Conservation (phyloP, 2,113 vertebrate genomes). For the Otolemur garnettii region DNA sequence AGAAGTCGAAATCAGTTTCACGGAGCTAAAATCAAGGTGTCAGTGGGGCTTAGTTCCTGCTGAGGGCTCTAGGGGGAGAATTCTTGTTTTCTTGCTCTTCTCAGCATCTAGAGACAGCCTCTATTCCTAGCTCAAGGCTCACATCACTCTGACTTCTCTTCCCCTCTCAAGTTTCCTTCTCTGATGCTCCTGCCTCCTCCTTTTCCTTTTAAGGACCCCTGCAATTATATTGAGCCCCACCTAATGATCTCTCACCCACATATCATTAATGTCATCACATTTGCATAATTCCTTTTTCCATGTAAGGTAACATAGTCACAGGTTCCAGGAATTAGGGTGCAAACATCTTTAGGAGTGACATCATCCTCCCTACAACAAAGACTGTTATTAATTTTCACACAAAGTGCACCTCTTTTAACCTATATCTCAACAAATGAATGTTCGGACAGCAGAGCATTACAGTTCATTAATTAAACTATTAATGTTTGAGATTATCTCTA, state of each 20-base stretch:
- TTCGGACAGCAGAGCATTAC: slow-evolving; percentile 78
- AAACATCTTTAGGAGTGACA: not conserved
- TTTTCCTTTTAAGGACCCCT: not conserved
- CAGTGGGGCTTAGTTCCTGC: not conserved
- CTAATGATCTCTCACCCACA: not conserved
- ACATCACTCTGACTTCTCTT: not conserved
- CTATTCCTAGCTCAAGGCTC: too few species aligned
- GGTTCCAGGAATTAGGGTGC: not conserved
- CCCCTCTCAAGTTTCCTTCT: not conserved
- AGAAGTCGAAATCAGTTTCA: not conserved
- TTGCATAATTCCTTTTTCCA: not conserved
- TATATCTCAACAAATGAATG: slow-evolving; percentile 80
- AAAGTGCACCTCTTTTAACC: slow-evolving; percentile 73
- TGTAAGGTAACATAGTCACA: not conserved
- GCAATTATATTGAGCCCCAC: not conserved
- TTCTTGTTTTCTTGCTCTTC: not conserved
- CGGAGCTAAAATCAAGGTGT: not conserved
- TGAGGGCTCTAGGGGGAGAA: not conserved
- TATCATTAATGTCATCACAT: not conserved
- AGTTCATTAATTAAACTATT: slow-evolving; percentile 83
- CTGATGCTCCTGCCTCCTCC: not conserved
- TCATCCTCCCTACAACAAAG: not conserved
- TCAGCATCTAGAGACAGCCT: not conserved
- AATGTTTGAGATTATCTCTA: slow-evolving; percentile 77
- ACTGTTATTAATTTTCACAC: slow-evolving; percentile 63